phyloP scores from a whole-genome alignment of 2,797 vertebrate genomes.

The Cygnus olor region DNA sequence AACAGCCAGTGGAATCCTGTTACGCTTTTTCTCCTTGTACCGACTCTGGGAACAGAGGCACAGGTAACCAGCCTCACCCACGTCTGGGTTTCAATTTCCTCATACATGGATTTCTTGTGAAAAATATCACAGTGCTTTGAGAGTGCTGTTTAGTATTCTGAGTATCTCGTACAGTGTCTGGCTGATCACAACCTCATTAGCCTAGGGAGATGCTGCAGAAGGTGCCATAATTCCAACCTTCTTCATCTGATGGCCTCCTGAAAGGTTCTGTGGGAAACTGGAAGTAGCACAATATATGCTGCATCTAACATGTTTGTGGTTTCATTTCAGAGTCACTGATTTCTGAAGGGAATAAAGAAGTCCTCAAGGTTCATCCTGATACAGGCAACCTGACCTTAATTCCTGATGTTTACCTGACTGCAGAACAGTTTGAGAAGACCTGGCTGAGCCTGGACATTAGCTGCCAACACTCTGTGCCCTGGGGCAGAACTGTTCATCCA shows the following conservation, averaged over 20 bases:
- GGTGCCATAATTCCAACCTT: background rate
- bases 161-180: background rate
- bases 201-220: background rate
- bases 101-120: accelerated
- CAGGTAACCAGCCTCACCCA: background rate
- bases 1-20: slow-evolving; percentile 39
- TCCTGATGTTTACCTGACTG: slow-evolving; percentile 80
- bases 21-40: background rate
- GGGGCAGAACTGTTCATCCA: slow-evolving; percentile 73
- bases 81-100: background rate
- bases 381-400: slow-evolving; percentile 67
- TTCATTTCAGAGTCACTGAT: slow-evolving; percentile 69
- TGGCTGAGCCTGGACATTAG: slow-evolving; percentile 83
- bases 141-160: background rate
- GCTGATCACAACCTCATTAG: background rate
- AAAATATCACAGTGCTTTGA: background rate
- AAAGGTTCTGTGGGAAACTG: background rate
- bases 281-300: background rate
- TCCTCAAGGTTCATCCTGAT: slow-evolving; percentile 32
- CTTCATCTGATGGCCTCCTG: background rate
- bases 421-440: slow-evolving; percentile 88
- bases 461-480: slow-evolving; percentile 73
- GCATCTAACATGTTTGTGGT: background rate
- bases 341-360: slow-evolving; percentile 61
- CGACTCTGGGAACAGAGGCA: slow-evolving; percentile 50